Conservation (phyloP, 64 coral and sea anemone species). For the Orbicella faveolata region DNA sequence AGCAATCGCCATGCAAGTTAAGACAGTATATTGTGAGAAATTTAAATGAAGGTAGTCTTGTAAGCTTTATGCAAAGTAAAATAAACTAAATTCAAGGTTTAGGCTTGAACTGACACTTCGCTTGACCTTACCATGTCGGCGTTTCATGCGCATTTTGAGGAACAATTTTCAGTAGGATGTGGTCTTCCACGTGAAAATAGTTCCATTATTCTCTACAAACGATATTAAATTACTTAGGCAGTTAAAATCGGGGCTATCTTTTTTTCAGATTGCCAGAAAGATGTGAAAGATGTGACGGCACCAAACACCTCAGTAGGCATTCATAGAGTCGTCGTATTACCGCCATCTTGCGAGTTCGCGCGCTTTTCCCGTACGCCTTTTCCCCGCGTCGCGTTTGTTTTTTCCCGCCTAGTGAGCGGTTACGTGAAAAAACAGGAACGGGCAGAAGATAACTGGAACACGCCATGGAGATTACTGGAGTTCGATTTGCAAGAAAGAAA, state of each 20-base stretch:
- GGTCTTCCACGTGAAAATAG: neutral
- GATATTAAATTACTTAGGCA: neutral
- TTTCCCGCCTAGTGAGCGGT: neutral
- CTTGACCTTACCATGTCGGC: neutral
- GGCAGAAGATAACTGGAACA: neutral
- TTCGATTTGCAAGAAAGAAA: no score
- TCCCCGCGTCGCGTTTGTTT: neutral
- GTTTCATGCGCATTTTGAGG: constrained; percentile 16
- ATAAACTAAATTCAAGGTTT: neutral
- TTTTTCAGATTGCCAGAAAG: neutral
- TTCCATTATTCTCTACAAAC: neutral
- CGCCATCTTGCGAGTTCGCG: constrained; percentile 5
- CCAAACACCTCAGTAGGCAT: neutral
- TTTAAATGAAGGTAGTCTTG: no score
- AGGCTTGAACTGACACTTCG: neutral
- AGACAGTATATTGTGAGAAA: no score
- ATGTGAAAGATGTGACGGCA: neutral
- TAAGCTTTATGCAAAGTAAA: neutral
- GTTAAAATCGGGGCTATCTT: neutral
- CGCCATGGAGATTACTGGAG: neutral
- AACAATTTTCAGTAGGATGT: neutral
- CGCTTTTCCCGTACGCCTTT: neutral
- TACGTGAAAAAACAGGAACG: neutral
- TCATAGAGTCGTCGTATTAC: neutral
- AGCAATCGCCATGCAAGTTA: no score